Base-by-base conservation (phyloP, 2,888 invertebrate genomes). In the Hemaris fuciformis region DNA sequence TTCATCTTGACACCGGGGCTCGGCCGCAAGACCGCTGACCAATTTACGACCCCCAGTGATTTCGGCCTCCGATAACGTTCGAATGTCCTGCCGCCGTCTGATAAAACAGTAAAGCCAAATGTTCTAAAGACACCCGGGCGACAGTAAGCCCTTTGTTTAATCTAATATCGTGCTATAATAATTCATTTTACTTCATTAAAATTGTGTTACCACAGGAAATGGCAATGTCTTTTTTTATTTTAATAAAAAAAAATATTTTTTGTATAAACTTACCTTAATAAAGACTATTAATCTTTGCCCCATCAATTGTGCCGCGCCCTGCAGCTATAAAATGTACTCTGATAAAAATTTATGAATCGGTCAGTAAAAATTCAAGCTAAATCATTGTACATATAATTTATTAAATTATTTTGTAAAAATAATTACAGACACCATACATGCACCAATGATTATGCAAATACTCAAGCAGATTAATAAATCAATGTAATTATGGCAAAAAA, bases 51-150 rank as follows among this genome's bases (percentile, higher is more conserved):
- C 85, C 83, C 80, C 69, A 67, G 75, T 83, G 91, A 91, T 91
- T 85, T 79, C 80, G 75, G 78, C 79, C 80, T 70, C 74, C 80
- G 91, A 92, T 92, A 90, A 75, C 76, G 68, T 77, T 70, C 73
- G 77, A 88, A 84, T 81, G 87, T 73, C 87, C 90, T 89, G 89
- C 83, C 74, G 77, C 76, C 75, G 70, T 67, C 84, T 82, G 91
- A 91, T 91, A 91, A 89, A 84, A 81, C 79, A 79, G 53, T 53
- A 80, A 81, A 79, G 77, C 86, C 86, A 83, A 85, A 85, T 87
- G 85, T 83, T 81, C 68, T 71, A 68, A 72, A 75, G 71, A 73
- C 67, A 73, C 67, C 70, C 73, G 71, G 66, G 65, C 41, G 62
- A 63, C 56, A 45, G 31, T 31, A 20, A 63, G 64, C 76, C 75